Conservation (phyloP, 2,888 invertebrate species). For the Chalcis sispes region DNA sequence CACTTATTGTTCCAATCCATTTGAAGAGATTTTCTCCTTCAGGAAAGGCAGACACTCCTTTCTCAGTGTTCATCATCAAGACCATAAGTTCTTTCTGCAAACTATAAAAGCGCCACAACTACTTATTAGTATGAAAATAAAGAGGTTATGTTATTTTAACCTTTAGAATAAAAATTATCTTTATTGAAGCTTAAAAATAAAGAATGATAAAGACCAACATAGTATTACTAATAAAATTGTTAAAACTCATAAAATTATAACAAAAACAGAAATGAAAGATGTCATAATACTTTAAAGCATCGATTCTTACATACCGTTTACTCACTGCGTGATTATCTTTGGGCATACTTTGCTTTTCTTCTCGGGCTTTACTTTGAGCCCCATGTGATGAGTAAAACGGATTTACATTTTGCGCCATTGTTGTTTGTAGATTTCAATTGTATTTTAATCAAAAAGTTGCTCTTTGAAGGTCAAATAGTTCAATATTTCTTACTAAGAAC, state of each 20-base stretch:
- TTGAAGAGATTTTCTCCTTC: conserved; percentile 97
- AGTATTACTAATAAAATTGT: no score
- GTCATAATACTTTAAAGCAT: conserved; percentile 3
- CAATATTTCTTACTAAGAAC: conserved; percentile 12
- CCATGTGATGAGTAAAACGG: conserved; percentile 86
- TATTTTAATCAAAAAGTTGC: conserved; percentile 38
- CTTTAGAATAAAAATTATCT: neutral
- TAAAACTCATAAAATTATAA: neutral
- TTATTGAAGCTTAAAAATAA: neutral
- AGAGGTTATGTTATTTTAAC: conserved; percentile 53
- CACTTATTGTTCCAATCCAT: conserved; percentile 97
- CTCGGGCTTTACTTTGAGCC: conserved; percentile 86
- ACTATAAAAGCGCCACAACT: conserved; percentile 75
- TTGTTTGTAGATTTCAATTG: conserved; percentile 3
- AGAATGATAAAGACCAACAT: neutral
- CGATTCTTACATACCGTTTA: conserved; percentile 82
- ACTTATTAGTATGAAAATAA: conserved; percentile 9
- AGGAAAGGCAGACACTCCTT: conserved; percentile 96
- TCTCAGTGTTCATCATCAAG: conserved; percentile 92
- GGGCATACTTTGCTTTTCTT: conserved; percentile 84
- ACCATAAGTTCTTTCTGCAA: conserved; percentile 93
- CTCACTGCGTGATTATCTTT: conserved; percentile 92
- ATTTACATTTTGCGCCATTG: conserved; percentile 93
- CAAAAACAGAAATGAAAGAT: neutral
- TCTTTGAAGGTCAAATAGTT: conserved; percentile 45